A percentile compares a stretch with the other conserved stretches of the same genome.
Conservation (phyloP, 1,140 invertebrate species). For the Tetranychus urticae region DNA sequence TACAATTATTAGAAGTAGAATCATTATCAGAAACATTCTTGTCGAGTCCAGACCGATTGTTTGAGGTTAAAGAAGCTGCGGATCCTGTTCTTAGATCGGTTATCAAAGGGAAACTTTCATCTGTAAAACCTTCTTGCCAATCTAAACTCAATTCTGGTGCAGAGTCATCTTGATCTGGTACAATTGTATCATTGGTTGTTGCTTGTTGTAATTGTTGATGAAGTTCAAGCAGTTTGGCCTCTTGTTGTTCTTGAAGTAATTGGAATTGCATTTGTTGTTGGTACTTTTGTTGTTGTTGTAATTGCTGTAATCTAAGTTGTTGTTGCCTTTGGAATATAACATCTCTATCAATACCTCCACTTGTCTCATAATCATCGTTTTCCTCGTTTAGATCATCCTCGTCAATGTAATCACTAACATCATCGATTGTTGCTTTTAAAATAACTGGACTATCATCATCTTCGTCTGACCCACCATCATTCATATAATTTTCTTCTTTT, state of each 20-base stretch:
- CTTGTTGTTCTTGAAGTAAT: background rate
- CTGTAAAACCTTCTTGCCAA: background rate
- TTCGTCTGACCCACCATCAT: background rate
- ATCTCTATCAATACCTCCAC: background rate
- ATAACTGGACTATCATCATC: background rate
- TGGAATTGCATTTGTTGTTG: background rate
- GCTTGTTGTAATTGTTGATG: background rate
- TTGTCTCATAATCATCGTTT: background rate
- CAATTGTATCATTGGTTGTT: background rate
- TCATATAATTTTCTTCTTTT: background rate
- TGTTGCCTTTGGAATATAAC: slow-evolving; percentile 1
- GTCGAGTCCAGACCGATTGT: background rate
- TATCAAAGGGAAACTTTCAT: background rate
- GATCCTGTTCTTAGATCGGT: background rate
- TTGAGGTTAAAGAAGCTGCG: background rate
- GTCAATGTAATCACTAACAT: background rate
- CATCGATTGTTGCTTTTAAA: background rate
- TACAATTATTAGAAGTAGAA: background rate
- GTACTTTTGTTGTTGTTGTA: background rate
- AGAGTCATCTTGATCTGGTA: background rate
- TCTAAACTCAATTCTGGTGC: background rate
- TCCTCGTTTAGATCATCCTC: background rate
- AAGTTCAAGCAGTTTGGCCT: background rate
- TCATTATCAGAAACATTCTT: background rate
- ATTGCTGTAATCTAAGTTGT: background rate